These are phyloP conservation scores for Bos javanicus DNA, from an alignment of 2,113 vertebrate species.

Conservation along the genomic window DNA sequence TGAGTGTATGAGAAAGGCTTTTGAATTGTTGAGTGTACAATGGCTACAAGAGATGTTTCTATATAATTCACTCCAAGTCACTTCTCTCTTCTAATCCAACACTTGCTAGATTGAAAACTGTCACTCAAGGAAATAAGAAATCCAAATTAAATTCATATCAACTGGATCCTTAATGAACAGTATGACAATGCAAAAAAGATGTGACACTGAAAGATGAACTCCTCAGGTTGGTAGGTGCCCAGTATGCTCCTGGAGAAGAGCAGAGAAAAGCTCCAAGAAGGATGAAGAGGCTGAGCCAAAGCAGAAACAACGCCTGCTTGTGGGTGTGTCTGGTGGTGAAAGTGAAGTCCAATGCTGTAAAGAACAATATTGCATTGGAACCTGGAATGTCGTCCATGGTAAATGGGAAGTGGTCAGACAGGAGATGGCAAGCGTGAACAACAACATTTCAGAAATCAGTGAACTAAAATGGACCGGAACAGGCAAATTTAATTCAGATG, in stretches of 20 bases:
- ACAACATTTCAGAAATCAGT: background rate
- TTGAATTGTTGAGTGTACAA: background rate
- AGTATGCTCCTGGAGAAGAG: background rate
- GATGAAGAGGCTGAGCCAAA: background rate
- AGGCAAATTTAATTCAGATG: background rate
- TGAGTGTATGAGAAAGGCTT: background rate
- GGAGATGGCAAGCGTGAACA: background rate
- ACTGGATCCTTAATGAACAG: background rate
- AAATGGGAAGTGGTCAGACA: background rate
- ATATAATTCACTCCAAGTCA: background rate
- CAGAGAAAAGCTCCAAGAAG: background rate
- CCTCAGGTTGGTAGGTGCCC: background rate
- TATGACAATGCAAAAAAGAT: background rate
- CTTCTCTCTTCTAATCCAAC: background rate
- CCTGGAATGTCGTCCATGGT: background rate
- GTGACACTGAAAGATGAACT: background rate
- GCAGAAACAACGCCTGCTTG: fast-evolving
- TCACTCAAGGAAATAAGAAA: background rate
- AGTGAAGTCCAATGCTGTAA: background rate
- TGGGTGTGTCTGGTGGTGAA: background rate
- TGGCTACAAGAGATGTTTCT: background rate
- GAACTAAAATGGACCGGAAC: fast-evolving
- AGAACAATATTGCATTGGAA: background rate
- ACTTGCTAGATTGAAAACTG: background rate
- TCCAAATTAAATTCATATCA: background rate